Percentiles rank a stretch among this genome's conserved stretches.
These are phyloP conservation scores for Drosophila ezoana DNA, from an alignment of 2,888 invertebrate species.

Conservation along the genomic window DNA sequence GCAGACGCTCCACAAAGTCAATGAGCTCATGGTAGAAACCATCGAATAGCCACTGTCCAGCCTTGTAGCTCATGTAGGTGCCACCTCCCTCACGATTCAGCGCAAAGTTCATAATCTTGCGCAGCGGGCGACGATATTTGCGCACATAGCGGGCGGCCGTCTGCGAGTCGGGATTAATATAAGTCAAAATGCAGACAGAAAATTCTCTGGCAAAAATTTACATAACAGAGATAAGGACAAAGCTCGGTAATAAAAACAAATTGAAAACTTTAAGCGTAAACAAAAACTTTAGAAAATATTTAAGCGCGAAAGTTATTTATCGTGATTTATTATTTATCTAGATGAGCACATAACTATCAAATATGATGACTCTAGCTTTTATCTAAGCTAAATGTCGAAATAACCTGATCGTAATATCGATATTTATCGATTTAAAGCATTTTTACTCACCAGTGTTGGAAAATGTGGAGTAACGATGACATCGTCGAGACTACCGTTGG, in stretches of 20 bases:
- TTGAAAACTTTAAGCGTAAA: background rate
- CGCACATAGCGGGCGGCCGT: slow-evolving; percentile 87
- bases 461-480: slow-evolving; percentile 90
- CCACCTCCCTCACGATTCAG: slow-evolving; percentile 86
- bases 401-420: too few species aligned
- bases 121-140: slow-evolving; percentile 82
- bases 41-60: slow-evolving; percentile 89
- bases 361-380: too few species aligned
- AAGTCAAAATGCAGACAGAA: slow-evolving; percentile 1
- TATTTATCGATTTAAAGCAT: too few species aligned
- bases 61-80: slow-evolving; percentile 87
- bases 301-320: too few species aligned
- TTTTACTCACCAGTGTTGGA: slow-evolving; percentile 88
- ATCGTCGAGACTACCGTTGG: slow-evolving; percentile 89
- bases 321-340: background rate
- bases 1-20: slow-evolving; percentile 86
- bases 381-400: too few species aligned
- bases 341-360: background rate
- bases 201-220: background rate
- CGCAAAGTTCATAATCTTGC: slow-evolving; percentile 86
- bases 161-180: slow-evolving; percentile 83
- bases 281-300: background rate
- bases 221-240: background rate
- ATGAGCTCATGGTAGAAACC: slow-evolving; percentile 92
- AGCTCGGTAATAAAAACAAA: background rate